These are phyloP conservation scores for Hoplostethus atlanticus DNA, from an alignment of 2,797 vertebrate genomes.

Conservation along the genomic window DNA sequence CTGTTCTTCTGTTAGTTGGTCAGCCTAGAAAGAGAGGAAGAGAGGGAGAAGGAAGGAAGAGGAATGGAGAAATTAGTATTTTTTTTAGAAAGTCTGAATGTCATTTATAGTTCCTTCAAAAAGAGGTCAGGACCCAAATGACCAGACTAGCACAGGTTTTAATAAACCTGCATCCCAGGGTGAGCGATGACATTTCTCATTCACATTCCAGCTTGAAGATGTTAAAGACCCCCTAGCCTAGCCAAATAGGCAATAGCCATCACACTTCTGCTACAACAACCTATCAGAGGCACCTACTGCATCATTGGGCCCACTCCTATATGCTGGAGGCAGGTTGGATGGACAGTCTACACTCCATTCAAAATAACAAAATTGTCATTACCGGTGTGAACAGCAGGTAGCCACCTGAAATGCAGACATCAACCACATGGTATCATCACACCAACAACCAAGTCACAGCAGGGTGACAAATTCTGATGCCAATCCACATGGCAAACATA, in stretches of 20 bases:
- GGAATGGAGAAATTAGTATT: neutral
- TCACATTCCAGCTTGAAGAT: neutral
- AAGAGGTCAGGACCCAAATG: neutral
- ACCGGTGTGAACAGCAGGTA: neutral
- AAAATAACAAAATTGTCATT: neutral
- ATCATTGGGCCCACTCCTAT: neutral
- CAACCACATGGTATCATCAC: no score
- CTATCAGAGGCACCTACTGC: neutral
- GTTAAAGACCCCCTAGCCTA: neutral
- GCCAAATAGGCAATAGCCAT: no score
- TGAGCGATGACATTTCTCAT: neutral
- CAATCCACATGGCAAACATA: neutral
- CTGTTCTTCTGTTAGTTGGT: slow-evolving; percentile 83
- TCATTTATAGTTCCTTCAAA: neutral
- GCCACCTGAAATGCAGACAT: neutral
- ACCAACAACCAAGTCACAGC: neutral
- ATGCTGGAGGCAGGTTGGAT: no score
- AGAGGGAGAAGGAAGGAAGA: neutral
- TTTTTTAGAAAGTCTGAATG: neutral
- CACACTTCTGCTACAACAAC: neutral
- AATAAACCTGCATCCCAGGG: no score
- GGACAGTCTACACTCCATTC: no score
- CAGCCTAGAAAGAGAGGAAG: slow-evolving; percentile 63
- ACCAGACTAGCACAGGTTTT: no score
- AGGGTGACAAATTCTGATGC: neutral